Percentiles rank a stretch among this genome's conserved stretches.
Conservation (phyloP, 2,113 vertebrate genomes). For the Ammospiza nelsoni region DNA sequence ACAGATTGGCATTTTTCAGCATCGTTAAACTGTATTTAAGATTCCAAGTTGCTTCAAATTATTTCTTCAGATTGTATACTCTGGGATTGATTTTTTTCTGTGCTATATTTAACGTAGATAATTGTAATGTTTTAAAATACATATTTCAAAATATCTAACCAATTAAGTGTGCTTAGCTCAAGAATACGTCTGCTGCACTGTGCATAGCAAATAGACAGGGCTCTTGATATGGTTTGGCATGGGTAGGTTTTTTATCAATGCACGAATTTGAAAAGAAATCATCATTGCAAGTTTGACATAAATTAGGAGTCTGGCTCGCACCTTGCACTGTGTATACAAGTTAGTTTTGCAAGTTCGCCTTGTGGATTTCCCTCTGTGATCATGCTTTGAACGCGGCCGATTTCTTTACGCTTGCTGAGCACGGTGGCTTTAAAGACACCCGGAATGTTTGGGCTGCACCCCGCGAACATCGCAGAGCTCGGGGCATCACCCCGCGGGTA, state of each 20-base stretch:
- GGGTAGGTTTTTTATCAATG: background rate
- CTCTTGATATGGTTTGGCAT: background rate
- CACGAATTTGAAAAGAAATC: background rate
- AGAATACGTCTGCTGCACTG: background rate
- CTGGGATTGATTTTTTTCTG: background rate
- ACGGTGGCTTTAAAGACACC: accelerated
- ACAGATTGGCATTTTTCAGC: background rate
- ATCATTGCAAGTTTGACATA: background rate
- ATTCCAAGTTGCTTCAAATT: background rate
- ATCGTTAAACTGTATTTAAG: background rate
- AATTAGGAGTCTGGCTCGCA: background rate
- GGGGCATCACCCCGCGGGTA: no score
- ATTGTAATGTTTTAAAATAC: background rate
- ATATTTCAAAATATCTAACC: background rate
- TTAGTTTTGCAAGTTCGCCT: background rate
- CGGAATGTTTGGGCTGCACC: accelerated
- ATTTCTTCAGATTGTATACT: background rate
- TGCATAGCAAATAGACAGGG: background rate
- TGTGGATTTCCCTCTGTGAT: background rate
- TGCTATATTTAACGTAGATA: background rate
- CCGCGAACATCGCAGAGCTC: background rate
- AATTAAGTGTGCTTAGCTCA: background rate
- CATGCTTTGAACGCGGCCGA: accelerated
- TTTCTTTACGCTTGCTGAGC: background rate
- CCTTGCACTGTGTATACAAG: background rate